Base-by-base conservation (phyloP, 2,888 invertebrate genomes). In the Apamea sordens region DNA sequence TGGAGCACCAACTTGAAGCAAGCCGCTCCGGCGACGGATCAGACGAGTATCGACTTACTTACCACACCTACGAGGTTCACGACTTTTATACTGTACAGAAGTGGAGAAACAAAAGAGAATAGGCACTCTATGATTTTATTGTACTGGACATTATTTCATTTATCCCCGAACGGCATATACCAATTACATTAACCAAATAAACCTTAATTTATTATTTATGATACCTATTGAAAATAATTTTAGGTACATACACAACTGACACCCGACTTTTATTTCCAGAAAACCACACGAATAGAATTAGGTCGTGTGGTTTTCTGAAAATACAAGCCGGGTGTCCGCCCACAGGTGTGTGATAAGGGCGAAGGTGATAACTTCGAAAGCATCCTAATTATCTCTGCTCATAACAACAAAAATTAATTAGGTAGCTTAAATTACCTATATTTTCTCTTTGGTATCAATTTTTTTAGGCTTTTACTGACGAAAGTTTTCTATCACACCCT, bases 1-100 rank as follows among this genome's bases (percentile, higher is more conserved):
- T 73, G 61, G n/a, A 81, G 71, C 64, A 75, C 68, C 47, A 41
- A 65, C 68, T 73, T 64, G 63, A 59, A n/a, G 71, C 67, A 5
- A 28, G 71, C 47, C 36, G 44, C 53, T 41, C 67, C 36, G 44
- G 44, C 53, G 24, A 44, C 69, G 59, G 53, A 67, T 56, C 77
- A 56, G 24, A 24, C 44, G 73, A 72, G 71, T 71, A 72, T 74
- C 74, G 59, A 32, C 56, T 65, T 47, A 53, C 59, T 8, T 32
- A 53, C 28, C 80, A 64, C 65, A 61, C 53, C 68, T 44, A 68
- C 32, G 47, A 53, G 44, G 11, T 59, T 18, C 13, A 18, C 21
- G 11, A 59, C 11, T 69, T 47, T 44, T 63, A 59, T 50, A 36
- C 32, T 50, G 24, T 11, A 59, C 1, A 28, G 4, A 21, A 28